Evolutionary conservation across 1,140 invertebrate species (phyloP).

Genomic region (Globodera ellingtonae): DNA sequence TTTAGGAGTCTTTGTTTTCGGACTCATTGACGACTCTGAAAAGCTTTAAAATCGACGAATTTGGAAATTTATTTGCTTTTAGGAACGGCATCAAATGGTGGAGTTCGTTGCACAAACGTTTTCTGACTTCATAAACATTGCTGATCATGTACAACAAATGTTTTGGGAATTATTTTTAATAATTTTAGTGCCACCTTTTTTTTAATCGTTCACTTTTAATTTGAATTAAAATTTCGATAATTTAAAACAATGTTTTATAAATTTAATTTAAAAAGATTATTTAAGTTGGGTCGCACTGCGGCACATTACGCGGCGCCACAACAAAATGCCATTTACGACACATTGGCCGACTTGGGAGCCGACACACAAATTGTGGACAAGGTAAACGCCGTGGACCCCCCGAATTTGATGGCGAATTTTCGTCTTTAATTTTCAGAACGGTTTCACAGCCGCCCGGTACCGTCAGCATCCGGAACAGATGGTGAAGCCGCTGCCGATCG

Average conservation of each 20-base stretch:
- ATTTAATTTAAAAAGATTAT: neutral
- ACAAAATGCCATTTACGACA: conserved; percentile 65
- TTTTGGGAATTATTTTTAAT: conserved; percentile 11
- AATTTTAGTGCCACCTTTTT: neutral
- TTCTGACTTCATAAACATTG: conserved; percentile 51
- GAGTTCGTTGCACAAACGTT: conserved; percentile 51
- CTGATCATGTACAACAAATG: conserved; percentile 45
- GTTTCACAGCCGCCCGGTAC: conserved; percentile 55
- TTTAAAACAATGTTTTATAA: no score
- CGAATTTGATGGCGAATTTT: neutral
- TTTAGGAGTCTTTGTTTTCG: no score
- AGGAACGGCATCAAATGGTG: conserved; percentile 60
- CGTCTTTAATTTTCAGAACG: conserved; percentile 49
- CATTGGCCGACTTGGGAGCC: conserved; percentile 59
- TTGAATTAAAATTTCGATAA: no score
- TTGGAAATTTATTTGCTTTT: neutral
- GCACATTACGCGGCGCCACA: conserved; percentile 64
- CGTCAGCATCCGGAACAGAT: conserved; percentile 54
- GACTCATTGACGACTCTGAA: no score
- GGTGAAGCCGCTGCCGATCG: conserved; percentile 45
- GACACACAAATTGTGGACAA: conserved; percentile 56
- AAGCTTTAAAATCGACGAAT: neutral
- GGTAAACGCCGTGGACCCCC: conserved; percentile 29
- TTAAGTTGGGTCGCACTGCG: conserved; percentile 55
- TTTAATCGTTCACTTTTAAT: no score